These are phyloP conservation scores for Proterorhinus semilunaris DNA, from an alignment of 2,113 vertebrate genomes.

Conservation along the genomic window DNA sequence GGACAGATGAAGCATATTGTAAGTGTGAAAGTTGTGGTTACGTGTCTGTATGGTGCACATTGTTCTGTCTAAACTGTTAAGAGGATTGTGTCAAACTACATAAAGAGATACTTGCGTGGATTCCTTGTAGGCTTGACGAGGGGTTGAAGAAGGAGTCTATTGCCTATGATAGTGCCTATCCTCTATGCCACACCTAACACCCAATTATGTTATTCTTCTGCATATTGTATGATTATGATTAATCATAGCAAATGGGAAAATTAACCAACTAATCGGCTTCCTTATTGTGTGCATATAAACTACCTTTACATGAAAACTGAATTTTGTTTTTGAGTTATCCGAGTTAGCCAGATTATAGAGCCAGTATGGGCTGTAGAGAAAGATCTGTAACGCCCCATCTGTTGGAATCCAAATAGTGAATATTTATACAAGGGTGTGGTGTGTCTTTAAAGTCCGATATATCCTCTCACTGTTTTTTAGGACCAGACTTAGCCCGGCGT, in stretches of 20 bases:
- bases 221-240: no score
- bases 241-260: no score
- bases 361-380: neutral
- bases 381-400: slow-evolving; percentile 30
- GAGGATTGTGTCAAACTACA: neutral
- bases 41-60: neutral
- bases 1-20: slow-evolving; percentile 18
- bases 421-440: slow-evolving; percentile 39
- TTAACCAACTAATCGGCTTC: no score
- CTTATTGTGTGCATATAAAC: no score
- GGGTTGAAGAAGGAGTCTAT: no score
- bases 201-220: no score
- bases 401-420: slow-evolving; percentile 5
- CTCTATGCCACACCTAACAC: no score
- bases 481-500: slow-evolving; percentile 16
- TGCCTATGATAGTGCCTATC: no score
- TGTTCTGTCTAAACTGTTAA: neutral
- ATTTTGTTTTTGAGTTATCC: slow-evolving; percentile 12
- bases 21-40: neutral
- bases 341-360: no score
- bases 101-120: no score
- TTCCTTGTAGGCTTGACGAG: no score
- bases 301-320: no score
- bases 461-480: slow-evolving; percentile 20
- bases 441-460: slow-evolving; percentile 24